Evolutionary conservation across 2,113 vertebrate species (phyloP).

Genomic region (Pampusana beccarii): DNA sequence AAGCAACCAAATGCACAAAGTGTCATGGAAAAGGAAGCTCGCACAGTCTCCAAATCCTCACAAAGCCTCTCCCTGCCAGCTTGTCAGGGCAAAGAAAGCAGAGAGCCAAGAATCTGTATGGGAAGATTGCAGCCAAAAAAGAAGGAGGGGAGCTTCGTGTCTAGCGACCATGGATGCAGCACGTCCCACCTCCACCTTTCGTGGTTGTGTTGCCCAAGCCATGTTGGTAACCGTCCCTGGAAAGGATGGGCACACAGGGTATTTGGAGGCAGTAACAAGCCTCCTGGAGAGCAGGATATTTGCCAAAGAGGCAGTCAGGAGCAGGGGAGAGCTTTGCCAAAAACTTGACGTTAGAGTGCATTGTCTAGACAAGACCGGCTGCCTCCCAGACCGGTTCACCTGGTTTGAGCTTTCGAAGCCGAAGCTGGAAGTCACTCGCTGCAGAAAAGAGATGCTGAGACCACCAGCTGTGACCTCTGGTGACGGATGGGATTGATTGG

Average conservation of each 20-base stretch:
- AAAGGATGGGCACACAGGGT: background rate
- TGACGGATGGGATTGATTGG: fast-evolving
- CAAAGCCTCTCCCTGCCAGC: background rate
- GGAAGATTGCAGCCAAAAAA: background rate
- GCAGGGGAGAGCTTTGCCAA: background rate
- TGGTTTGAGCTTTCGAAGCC: background rate
- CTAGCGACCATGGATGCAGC: background rate
- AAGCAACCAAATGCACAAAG: background rate
- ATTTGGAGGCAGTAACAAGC: background rate
- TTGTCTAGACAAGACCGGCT: background rate
- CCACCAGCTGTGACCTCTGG: background rate
- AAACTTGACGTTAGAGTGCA: background rate
- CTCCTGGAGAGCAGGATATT: background rate
- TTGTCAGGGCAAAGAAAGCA: background rate
- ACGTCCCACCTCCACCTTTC: background rate
- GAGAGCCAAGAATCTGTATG: background rate
- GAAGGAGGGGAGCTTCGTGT: background rate
- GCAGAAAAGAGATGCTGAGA: background rate
- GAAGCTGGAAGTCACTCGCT: background rate
- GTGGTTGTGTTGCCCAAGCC: background rate
- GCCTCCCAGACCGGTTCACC: conserved; percentile 64
- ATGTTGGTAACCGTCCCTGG: background rate
- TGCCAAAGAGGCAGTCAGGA: background rate
- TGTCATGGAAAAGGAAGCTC: background rate
- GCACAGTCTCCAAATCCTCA: background rate